Evolutionary conservation across 1,140 invertebrate genomes (phyloP).

Genomic region (Apis cerana): DNA sequence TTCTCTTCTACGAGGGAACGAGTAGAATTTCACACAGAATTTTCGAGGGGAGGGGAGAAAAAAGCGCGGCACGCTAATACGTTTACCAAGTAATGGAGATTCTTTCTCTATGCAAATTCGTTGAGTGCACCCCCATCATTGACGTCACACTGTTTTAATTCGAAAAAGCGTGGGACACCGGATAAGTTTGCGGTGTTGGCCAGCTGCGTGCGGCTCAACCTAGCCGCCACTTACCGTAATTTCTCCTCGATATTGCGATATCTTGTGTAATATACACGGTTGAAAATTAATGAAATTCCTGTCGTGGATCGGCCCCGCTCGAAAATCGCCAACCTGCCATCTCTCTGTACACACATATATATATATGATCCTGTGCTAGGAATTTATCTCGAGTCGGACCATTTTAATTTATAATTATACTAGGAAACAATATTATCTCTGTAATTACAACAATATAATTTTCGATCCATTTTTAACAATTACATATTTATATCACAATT

Average conservation of each 20-base stretch:
- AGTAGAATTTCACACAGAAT: neutral
- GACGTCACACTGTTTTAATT: constrained; percentile 20
- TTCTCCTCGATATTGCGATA: neutral
- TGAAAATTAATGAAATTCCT: constrained; percentile 1
- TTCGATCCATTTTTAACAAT: no score
- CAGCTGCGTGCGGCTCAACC: constrained; percentile 22
- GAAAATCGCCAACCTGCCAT: neutral
- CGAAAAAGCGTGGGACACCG: constrained; percentile 5
- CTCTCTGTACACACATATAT: no score
- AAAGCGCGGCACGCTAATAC: neutral
- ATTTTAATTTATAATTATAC: no score
- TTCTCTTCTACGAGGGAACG: neutral
- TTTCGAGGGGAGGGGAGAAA: neutral
- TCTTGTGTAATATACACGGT: neutral
- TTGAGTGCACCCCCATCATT: constrained; percentile 6
- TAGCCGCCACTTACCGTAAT: constrained; percentile 23
- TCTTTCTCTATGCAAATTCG: constrained; percentile 33
- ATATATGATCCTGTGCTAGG: no score
- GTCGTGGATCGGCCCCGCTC: neutral
- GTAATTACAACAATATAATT: no score
- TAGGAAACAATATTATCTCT: no score
- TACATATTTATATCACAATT: no score
- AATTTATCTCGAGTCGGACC: no score
- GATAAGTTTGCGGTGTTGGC: constrained; percentile 12
- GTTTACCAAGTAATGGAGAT: constrained; percentile 12